Conservation (phyloP, 2,888 invertebrate genomes). For the Acanthoscelides obtectus region DNA sequence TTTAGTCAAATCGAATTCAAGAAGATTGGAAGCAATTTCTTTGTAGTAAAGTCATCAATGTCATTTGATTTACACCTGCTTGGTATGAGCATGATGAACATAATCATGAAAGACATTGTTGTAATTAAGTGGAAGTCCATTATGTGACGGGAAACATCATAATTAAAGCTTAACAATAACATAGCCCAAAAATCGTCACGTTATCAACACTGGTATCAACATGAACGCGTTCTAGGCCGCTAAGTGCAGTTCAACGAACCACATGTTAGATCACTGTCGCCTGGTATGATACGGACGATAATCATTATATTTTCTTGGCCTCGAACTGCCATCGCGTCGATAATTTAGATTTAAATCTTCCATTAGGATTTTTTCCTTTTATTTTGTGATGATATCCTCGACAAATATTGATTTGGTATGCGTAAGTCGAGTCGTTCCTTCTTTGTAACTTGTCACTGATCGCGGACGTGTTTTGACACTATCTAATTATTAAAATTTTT, state of each 20-base stretch:
- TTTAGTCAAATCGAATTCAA: too few species aligned
- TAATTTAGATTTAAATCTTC: constrained; percentile 24
- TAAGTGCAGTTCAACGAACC: constrained; percentile 2
- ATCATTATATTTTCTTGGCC: constrained; percentile 39
- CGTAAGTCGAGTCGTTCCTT: constrained; percentile 3
- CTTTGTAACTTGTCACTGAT: neutral
- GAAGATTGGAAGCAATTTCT: too few species aligned
- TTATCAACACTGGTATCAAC: constrained; percentile 17
- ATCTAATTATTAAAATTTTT: neutral
- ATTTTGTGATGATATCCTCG: constrained; percentile 12
- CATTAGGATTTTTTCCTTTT: constrained; percentile 26
- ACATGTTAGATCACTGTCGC: constrained; percentile 33
- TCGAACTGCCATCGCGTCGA: constrained; percentile 22
- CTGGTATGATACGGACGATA: constrained; percentile 37
- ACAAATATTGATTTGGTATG: constrained; percentile 8
- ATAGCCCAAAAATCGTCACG: constrained; percentile 11
- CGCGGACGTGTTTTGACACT: neutral
- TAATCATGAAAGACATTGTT: constrained; percentile 1
- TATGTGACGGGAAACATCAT: too few species aligned
- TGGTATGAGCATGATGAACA: too few species aligned
- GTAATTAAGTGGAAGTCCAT: neutral
- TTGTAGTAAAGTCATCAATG: too few species aligned
- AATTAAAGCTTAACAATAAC: neutral
- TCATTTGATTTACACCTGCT: too few species aligned
- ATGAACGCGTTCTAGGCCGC: neutral